Conservation (phyloP, 2,888 invertebrate genomes). For the Oxycera nigricornis region DNA sequence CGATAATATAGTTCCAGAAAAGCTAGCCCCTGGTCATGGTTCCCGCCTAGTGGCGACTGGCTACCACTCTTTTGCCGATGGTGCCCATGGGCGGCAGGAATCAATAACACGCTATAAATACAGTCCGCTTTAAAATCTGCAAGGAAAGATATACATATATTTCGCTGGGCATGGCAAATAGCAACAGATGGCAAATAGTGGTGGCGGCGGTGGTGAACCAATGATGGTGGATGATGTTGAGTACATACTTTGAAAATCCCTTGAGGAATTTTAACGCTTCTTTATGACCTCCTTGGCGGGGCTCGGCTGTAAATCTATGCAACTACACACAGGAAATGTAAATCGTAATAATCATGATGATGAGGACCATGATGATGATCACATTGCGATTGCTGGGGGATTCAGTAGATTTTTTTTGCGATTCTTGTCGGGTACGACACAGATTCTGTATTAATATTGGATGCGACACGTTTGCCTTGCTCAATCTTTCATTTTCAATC, state of each 20-base stretch:
- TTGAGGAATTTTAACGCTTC: conserved; percentile 29
- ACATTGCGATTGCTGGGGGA: not conserved
- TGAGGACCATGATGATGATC: no score
- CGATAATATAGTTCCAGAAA: not conserved
- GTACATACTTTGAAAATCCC: conserved; percentile 5
- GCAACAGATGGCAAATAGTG: conserved; percentile 19
- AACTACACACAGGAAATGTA: not conserved
- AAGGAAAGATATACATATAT: not conserved
- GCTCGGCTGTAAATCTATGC: not conserved
- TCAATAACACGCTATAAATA: conserved; percentile 26
- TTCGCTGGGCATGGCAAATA: not conserved
- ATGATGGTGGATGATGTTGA: not conserved
- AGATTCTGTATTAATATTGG: no score
- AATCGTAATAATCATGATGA: conserved; percentile 6
- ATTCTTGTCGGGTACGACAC: no score
- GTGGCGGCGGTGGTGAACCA: not conserved
- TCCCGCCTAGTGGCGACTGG: not conserved
- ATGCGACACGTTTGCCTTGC: no score
- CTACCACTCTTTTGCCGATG: not conserved
- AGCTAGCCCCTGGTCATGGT: conserved; percentile 18
- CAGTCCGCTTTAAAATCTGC: not conserved
- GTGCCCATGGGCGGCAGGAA: not conserved
- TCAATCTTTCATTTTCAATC: no score
- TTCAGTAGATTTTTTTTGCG: not conserved
- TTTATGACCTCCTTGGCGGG: conserved; percentile 10